A percentile compares a stretch with the other conserved stretches of the same genome.
These are phyloP conservation scores for Lepas anatifera DNA, from an alignment of 2,888 invertebrate species.

Conservation along the genomic window DNA sequence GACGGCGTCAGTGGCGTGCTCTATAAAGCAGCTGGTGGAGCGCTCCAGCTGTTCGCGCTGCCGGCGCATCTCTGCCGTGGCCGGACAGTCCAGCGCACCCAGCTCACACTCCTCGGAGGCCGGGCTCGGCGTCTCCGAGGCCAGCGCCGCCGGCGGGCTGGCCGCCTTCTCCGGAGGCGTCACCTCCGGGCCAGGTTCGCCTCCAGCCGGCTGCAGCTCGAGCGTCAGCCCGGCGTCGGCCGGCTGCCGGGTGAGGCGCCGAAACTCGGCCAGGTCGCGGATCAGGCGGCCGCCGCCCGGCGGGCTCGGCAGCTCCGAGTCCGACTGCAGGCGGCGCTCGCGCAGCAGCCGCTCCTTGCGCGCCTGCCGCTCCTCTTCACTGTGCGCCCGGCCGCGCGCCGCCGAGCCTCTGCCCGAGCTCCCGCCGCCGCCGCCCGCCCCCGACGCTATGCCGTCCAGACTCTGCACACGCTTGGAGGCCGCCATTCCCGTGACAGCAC, in stretches of 20 bases:
- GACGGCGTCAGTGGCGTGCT: conserved; percentile 27
- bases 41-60: conserved; percentile 3
- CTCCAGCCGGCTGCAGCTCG: not conserved
- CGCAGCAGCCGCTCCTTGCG: conserved; percentile 13
- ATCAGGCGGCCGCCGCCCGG: not conserved
- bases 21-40: conserved; percentile 3
- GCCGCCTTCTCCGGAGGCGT: too few species aligned
- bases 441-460: conserved; percentile 11
- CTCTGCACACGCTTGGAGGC: conserved; percentile 14
- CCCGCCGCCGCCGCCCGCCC: not conserved
- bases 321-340: conserved; percentile 4
- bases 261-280: conserved; percentile 9
- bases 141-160: not conserved
- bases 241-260: not conserved
- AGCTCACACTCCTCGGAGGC: not conserved
- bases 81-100: not conserved
- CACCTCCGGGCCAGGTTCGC: conserved; percentile 4
- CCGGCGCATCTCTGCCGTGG: not conserved
- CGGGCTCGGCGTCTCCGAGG: not conserved
- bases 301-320: not conserved
- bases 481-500: conserved; percentile 19
- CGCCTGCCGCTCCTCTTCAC: not conserved
- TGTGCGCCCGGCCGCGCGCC: not conserved
- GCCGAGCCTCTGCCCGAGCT: conserved; percentile 9
- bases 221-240: not conserved